Base-by-base conservation (phyloP, 2,888 invertebrate genomes). In the Uropetala carovei region DNA sequence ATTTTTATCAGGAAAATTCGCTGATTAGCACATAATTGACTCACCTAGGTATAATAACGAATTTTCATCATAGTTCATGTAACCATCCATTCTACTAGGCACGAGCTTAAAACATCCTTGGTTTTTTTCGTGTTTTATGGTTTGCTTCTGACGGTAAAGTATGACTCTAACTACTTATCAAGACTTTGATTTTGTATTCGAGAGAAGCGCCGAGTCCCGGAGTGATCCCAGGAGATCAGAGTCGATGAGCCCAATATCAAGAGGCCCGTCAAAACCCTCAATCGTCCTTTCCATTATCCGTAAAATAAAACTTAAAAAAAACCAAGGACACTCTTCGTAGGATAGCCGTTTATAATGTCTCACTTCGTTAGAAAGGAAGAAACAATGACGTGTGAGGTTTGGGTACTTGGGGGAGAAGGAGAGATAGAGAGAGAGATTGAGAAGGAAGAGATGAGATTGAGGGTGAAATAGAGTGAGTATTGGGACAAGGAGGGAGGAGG, bases 291-390 rank as follows among this genome's bases (percentile, higher is more conserved):
- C 89, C 89, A 64, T 89, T 89, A 89, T 43, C 43, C 18, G 64
- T 27, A 89, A 43, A 68, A 68, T 43, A 56, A 64, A 14, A 30
- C 8, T 7, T 27, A 43, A 89, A 89, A 89, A 89, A 14, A 13
- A n/a, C 86, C 89, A 89, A 89, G 89, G 89, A 89, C 89, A 43
- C 64, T 64, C 59, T 86, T 59, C 59, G 60, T 30, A 18, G 57
- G 83, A 43, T 83, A 83, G 83, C 86, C 89, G 89, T 64, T 64
- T 89, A 64, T 89, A 89, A 89, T 89, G 89, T 89, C 89, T 89
- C 89, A 89, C 89, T 89, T 64, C 68, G 89, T 83, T 83, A 83
- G 83, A 83, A 83, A 57, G 57, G 56, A 43, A 89, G 89, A 89
- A 89, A 89, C 89, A 89, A 89, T 89, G 89, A 89, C 27, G 11